phyloP scores from a whole-genome alignment of 2,888 invertebrate species.

The Saturnia pavonia region DNA sequence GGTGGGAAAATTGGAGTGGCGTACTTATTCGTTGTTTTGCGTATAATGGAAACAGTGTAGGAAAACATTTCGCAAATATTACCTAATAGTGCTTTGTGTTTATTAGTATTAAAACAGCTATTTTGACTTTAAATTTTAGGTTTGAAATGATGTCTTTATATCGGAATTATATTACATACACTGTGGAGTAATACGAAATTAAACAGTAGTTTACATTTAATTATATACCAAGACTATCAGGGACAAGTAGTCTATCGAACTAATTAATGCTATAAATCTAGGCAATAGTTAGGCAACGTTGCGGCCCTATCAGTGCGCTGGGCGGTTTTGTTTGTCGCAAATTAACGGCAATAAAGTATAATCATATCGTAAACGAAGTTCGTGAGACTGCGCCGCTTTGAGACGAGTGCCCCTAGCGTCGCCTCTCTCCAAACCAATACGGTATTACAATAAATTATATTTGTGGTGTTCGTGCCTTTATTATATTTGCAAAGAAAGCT shows the following conservation, averaged over 20 bases:
- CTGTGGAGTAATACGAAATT: too few relatives aligned
- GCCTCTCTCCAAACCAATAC: neutral
- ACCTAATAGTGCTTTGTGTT: too few relatives aligned
- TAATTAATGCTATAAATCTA: slow-evolving; percentile 53
- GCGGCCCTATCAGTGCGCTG: slow-evolving; percentile 34
- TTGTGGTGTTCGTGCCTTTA: too few relatives aligned
- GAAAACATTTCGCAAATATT: too few relatives aligned
- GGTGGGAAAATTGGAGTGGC: too few relatives aligned
- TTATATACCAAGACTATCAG: neutral
- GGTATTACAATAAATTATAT: neutral
- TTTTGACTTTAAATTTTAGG: too few relatives aligned
- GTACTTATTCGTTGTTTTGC: too few relatives aligned
- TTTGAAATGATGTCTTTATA: too few relatives aligned
- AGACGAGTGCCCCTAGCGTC: neutral
- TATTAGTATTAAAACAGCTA: too few relatives aligned
- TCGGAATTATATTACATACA: too few relatives aligned
- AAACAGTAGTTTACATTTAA: neutral
- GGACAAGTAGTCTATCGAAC: slow-evolving; percentile 1
- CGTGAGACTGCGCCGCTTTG: slow-evolving; percentile 8
- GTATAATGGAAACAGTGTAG: too few relatives aligned
- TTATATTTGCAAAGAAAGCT: too few relatives aligned
- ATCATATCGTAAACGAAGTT: slow-evolving; percentile 66
- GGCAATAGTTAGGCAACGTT: slow-evolving; percentile 35
- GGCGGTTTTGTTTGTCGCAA: slow-evolving; percentile 77
- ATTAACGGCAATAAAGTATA: slow-evolving; percentile 78